Evolutionary conservation across 2,113 vertebrate species (phyloP).

Genomic region (Pagrus major): DNA sequence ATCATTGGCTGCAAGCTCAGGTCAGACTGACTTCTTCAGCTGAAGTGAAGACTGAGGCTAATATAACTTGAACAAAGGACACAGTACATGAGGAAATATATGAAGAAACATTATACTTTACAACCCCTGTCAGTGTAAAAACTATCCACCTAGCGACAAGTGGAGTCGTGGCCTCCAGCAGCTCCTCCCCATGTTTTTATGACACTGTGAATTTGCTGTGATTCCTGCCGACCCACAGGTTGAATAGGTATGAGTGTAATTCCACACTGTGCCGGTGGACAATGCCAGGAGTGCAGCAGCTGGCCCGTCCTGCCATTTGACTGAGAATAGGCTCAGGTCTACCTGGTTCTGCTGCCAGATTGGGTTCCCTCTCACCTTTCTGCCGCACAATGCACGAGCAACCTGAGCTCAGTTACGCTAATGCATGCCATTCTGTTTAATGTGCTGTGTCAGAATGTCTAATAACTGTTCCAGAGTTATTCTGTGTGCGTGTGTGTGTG

Average conservation of each 20-base stretch:
- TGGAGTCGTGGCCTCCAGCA: conserved; percentile 10
- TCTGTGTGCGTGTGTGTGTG: conserved; percentile 15
- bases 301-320: conserved; percentile 64
- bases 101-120: conserved; percentile 16
- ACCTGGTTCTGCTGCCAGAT: conserved; percentile 69
- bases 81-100: background rate
- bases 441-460: conserved; percentile 79
- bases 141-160: background rate
- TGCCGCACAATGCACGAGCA: conserved; percentile 80
- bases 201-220: conserved; percentile 47
- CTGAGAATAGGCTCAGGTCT: conserved; percentile 70
- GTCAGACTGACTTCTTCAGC: background rate
- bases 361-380: conserved; percentile 85
- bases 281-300: conserved; percentile 75
- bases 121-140: conserved; percentile 8
- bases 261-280: conserved; percentile 78
- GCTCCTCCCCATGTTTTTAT: conserved; percentile 40
- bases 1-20: background rate
- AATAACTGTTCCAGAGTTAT: conserved; percentile 65
- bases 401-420: conserved; percentile 78
- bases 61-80: conserved; percentile 8
- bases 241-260: conserved; percentile 80
- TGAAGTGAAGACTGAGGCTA: no score
- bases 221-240: conserved; percentile 66
- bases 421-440: conserved; percentile 77